Base-by-base conservation (phyloP, 2,113 vertebrate genomes). In the Ibidorhyncha struthersii region DNA sequence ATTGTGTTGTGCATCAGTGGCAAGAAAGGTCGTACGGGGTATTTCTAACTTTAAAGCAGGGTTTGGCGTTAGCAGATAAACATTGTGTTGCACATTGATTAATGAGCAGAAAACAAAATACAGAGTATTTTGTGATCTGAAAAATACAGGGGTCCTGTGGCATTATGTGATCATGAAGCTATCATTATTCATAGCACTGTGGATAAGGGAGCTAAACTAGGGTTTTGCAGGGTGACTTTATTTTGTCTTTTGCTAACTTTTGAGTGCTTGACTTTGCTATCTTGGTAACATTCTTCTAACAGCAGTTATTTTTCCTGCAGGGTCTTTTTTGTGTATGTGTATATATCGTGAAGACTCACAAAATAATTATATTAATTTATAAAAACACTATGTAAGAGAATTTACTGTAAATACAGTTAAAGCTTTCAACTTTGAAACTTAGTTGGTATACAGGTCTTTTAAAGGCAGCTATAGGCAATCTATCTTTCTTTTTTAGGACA, bases 401-500 rank as follows among this genome's bases (percentile, higher is more conserved):
- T 41, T 56, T 72, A 45, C 27, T 65, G 43, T 61, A 96, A 69
- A 82, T 92, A 76, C 38, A 50, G n/a, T 55, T 72, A 56, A 36
- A 84, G 25, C 36, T 45, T 45, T 19, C 17, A 45, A 19, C 18
- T 81, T 76, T 89, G 67, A 76, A 91, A 79, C 29, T 47, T 40
- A 45, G 16, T 76, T 41, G 56, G 6, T 29, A 21, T 62, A 21
- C 23, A 49, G 34, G 16, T 25, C 38, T 74, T 92, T 27, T 65
- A 76, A 59, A 50, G 55, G 26, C 67, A 74, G 30, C 10, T 50
- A 5, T 62, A 41, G 49, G 10, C 22, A 87, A 23, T 65, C 65
- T 83, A 0, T 21, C 16, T 50, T 77, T 89, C 40, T 92, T 93
- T 89, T 97, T 80, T 89, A 98, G 98, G 87, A 83, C 15, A 98